phyloP scores from a whole-genome alignment of 2,888 invertebrate genomes.

The Oscheius sp. region DNA sequence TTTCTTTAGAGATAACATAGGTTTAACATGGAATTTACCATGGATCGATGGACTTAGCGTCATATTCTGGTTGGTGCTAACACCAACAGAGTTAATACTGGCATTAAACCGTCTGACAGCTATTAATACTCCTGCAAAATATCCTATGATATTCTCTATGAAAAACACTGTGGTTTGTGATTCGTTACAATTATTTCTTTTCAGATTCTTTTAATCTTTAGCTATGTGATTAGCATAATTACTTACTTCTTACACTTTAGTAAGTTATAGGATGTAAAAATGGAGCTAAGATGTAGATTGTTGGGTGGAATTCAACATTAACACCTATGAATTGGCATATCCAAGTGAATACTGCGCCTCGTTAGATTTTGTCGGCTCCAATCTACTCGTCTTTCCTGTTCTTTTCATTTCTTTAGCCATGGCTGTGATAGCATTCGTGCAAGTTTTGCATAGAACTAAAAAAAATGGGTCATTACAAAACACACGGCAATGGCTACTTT shows the following conservation, averaged over 20 bases:
- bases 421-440: background rate
- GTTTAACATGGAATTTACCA: background rate
- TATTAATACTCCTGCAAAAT: background rate
- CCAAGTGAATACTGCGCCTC: background rate
- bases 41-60: constrained; percentile 2
- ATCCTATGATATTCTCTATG: constrained; percentile 2
- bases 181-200: background rate
- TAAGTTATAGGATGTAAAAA: constrained; percentile 4
- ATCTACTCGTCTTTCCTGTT: background rate
- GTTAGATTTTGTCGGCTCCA: background rate
- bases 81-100: constrained; percentile 1
- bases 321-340: background rate
- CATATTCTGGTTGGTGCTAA: background rate
- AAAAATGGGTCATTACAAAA: background rate
- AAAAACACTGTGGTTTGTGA: constrained; percentile 4
- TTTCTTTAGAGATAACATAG: background rate
- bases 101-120: background rate
- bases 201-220: constrained; percentile 1
- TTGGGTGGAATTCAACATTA: background rate
- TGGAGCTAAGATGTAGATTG: background rate
- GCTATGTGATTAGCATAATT: background rate
- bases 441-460: background rate
- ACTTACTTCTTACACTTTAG: background rate
- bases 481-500: background rate
- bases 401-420: background rate